These are phyloP conservation scores for Machimus rusticus DNA, from an alignment of 2,888 invertebrate genomes.

Conservation along the genomic window DNA sequence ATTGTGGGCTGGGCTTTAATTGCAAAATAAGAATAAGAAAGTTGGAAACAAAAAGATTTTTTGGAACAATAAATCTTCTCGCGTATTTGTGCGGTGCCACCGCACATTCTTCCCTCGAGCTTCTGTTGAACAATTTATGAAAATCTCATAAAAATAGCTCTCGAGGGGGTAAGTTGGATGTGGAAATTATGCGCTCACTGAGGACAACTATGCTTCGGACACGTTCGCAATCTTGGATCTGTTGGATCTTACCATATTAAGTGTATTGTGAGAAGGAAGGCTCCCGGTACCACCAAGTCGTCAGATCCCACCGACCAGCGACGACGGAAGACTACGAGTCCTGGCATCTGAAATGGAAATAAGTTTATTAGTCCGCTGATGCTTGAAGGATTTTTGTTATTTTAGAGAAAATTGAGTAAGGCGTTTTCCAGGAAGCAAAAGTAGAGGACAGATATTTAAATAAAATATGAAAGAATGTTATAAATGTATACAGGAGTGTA, in stretches of 20 bases:
- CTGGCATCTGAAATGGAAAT: slow-evolving; percentile 72
- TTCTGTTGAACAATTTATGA: background rate
- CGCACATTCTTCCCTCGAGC: background rate
- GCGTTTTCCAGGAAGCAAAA: too few relatives aligned
- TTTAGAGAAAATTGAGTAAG: background rate
- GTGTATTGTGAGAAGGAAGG: slow-evolving; percentile 78
- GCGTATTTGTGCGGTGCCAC: background rate
- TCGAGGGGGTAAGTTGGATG: background rate
- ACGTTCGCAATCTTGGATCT: slow-evolving; percentile 53
- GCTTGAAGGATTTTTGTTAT: background rate
- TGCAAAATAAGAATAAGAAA: background rate
- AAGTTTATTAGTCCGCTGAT: background rate
- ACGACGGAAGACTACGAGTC: slow-evolving; percentile 82
- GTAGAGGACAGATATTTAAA: too few relatives aligned
- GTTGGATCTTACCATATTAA: slow-evolving; percentile 74
- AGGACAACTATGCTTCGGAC: background rate
- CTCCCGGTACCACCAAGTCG: slow-evolving; percentile 85
- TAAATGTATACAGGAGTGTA: too few relatives aligned
- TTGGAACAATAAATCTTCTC: background rate
- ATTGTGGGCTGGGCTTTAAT: background rate
- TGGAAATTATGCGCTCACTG: background rate
- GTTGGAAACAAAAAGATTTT: background rate
- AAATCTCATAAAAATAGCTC: background rate
- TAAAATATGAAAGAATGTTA: too few relatives aligned
- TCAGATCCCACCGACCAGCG: slow-evolving; percentile 90